A percentile compares a stretch with the other conserved stretches of the same genome.
phyloP scores from a whole-genome alignment of 2,113 vertebrate genomes.

The Todiramphus chloris region DNA sequence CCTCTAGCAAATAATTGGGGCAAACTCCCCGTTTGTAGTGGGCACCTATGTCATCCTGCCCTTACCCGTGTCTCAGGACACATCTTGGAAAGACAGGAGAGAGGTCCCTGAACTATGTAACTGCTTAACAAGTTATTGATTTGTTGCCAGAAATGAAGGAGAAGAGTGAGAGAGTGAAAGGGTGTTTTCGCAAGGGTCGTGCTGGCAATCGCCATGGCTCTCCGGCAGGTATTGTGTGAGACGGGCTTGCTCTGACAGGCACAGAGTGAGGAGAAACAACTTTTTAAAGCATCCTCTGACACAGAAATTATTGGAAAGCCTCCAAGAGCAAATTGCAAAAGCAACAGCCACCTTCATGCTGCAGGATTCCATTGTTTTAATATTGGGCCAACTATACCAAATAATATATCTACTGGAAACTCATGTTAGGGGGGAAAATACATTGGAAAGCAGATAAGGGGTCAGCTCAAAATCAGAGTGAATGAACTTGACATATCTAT shows the following conservation, averaged over 20 bases:
- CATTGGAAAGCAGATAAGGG: slow-evolving; percentile 11
- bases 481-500: background rate
- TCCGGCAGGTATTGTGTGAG: slow-evolving; percentile 28
- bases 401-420: slow-evolving; percentile 24
- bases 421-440: slow-evolving; percentile 15
- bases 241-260: background rate
- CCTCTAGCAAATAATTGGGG: background rate
- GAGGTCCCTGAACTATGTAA: background rate
- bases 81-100: background rate
- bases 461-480: slow-evolving; percentile 31
- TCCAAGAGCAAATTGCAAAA: slow-evolving; percentile 60
- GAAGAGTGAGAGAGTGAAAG: background rate
- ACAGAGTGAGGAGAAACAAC: background rate
- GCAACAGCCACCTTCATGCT: slow-evolving; percentile 25
- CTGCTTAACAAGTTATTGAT: background rate
- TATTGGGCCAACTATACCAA: slow-evolving; percentile 22
- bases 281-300: slow-evolving; percentile 49
- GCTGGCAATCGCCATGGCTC: background rate
- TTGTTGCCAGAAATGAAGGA: background rate
- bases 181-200: background rate
- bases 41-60: background rate
- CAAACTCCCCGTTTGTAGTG: background rate
- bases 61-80: background rate
- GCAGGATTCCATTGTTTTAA: slow-evolving; percentile 51
- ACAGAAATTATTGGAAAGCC: slow-evolving; percentile 49